Conservation (phyloP, 1,140 invertebrate genomes). For the Drosophila orena region DNA sequence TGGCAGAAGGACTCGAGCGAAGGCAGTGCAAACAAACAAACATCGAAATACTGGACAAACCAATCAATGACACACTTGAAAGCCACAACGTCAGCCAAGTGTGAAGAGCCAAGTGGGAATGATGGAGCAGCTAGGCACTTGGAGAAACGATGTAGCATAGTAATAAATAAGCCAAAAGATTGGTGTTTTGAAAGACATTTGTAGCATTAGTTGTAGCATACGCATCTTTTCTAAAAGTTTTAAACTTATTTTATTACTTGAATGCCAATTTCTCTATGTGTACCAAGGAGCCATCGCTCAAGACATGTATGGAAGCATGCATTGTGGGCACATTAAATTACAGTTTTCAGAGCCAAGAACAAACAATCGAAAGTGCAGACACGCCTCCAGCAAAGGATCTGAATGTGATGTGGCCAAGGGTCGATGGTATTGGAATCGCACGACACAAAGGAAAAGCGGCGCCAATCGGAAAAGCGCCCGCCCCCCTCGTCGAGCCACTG, state of each 20-base stretch:
- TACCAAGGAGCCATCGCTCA: conserved; percentile 7
- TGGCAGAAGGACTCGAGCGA: conserved; percentile 30
- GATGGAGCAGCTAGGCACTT: conserved; percentile 40
- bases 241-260: neutral
- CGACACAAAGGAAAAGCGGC: conserved; percentile 20
- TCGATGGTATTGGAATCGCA: conserved; percentile 38
- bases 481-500: neutral
- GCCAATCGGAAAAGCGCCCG: conserved; percentile 17
- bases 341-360: conserved; percentile 53
- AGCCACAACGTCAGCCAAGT: conserved; percentile 75
- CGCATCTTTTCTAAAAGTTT: neutral
- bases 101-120: conserved; percentile 46
- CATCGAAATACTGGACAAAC: conserved; percentile 71
- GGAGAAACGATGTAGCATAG: neutral
- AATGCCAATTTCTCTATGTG: conserved; percentile 10
- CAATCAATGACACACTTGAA: conserved; percentile 80
- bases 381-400: conserved; percentile 17
- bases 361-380: conserved; percentile 59
- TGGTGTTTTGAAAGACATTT: too few species aligned
- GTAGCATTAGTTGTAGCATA: too few species aligned
- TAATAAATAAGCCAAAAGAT: too few species aligned
- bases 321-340: conserved; percentile 54
- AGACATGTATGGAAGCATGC: conserved; percentile 24
- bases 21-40: conserved; percentile 72
- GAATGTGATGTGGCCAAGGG: conserved; percentile 11